Evolutionary conservation across 1,140 invertebrate genomes (phyloP), one percentile per base, ranked within the genome.

Genomic region (Papilio dardanus): DNA sequence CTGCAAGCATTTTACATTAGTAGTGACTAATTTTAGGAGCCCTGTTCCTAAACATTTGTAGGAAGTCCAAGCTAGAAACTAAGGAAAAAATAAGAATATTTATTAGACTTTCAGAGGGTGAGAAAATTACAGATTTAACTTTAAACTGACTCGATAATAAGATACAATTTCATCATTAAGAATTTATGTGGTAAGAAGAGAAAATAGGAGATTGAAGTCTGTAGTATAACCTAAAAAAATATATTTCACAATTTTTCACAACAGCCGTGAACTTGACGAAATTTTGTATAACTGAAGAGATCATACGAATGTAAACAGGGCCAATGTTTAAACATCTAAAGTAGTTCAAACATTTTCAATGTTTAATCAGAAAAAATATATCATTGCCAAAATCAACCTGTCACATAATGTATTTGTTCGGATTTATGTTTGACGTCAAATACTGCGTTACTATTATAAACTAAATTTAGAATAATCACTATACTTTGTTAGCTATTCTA

Each of bases 371-470:
- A 66, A 35, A 31, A 66, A 66, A 21, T 33, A 33, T 28, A 66
- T 66, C 65, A 33, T 31, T 33, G 19, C 19, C n/a, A 33, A 69
- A 69, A 69, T 24, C 33, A 40, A 69, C 21, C 67, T 69, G 67
- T 69, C 67, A 69, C 33, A 21, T 14, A 37, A 21, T 24, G 30
- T 62, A 62, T 69, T 69, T 69, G 33, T 69, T 42, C n/a, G 33
- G 67, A 42, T 40, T 69, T 69, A 12, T 21, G 33, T 69, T 69
- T 37, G 67, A 69, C 35, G 67, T 37, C 67, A 62, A 62, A 62
- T 28, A 62, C 30, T 28, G 8, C 54, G 54, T 62, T 24, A 24
- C 24, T 4, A 10, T 1, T 62, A 14, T 28, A 28, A 14, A 62
- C 54, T 54, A 50, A 58, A 24, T 58, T 28, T 30, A 62, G 10